Conservation (phyloP, 2,888 invertebrate genomes). For the Molorchus minor region DNA sequence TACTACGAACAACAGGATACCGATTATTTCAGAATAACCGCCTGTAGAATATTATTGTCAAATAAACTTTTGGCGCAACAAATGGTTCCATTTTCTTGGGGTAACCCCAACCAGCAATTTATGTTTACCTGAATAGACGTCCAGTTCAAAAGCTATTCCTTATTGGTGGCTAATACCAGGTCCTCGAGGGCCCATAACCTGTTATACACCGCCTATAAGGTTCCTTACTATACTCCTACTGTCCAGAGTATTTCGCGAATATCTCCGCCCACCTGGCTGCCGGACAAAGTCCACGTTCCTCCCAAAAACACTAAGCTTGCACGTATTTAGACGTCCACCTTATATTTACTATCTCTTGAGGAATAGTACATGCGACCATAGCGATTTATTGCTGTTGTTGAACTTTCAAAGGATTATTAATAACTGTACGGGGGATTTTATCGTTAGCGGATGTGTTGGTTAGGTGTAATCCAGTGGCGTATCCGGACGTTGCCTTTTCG, state of each 20-base stretch:
- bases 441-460: not conserved
- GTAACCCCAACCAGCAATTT: constrained; percentile 26
- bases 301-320: constrained; percentile 41
- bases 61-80: too few relatives aligned
- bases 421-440: constrained; percentile 7
- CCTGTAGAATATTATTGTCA: too few relatives aligned
- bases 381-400: constrained; percentile 16
- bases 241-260: constrained; percentile 46
- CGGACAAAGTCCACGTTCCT: constrained; percentile 41
- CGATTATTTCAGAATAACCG: too few relatives aligned
- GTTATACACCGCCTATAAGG: constrained; percentile 47
- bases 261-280: constrained; percentile 41
- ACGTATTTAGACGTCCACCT: constrained; percentile 45
- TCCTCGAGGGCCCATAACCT: constrained; percentile 47
- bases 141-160: constrained; percentile 31
- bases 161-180: constrained; percentile 43
- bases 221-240: constrained; percentile 44
- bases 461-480: not conserved
- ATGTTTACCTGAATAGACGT: constrained; percentile 29
- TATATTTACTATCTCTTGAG: constrained; percentile 48
- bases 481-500: too few relatives aligned
- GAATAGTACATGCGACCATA: constrained; percentile 26
- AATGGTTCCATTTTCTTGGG: too few relatives aligned
- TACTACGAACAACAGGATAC: too few relatives aligned
- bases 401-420: constrained; percentile 27